phyloP scores from a whole-genome alignment of 2,113 vertebrate genomes.

The Xyrauchen texanus region DNA sequence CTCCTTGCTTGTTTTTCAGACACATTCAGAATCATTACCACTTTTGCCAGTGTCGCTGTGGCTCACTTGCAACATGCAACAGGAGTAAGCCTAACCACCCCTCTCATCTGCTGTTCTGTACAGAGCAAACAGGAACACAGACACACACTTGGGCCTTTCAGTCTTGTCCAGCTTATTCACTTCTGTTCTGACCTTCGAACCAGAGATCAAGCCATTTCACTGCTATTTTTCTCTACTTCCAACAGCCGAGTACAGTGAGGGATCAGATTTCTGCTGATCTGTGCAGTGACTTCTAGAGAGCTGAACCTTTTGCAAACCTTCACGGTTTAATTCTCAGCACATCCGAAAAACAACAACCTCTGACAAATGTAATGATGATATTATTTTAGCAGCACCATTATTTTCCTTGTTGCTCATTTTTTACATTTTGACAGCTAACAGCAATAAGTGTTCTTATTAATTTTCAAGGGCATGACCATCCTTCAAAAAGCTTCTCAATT shows the following conservation, averaged over 20 bases:
- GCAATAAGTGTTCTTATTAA: background rate
- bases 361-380: background rate
- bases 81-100: no score
- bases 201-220: constrained; percentile 50
- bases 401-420: no score
- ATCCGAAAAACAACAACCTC: background rate
- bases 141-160: background rate
- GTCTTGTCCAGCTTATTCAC: constrained; percentile 37
- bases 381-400: background rate
- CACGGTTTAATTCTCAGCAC: background rate
- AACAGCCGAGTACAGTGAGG: constrained; percentile 34
- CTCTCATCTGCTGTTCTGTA: no score
- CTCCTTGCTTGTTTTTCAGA: no score
- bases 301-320: constrained; percentile 42
- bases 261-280: constrained; percentile 51
- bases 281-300: background rate
- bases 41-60: no score
- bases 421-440: no score
- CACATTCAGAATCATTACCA: no score
- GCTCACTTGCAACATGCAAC: no score
- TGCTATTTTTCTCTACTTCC: constrained; percentile 59
- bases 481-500: constrained; percentile 18
- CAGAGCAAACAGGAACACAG: background rate
- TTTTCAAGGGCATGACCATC: constrained; percentile 5
- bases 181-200: constrained; percentile 59